Evolutionary conservation across 35 echinoderm and acorn worm species (phyloP).

Genomic region (Ptychodera flava): DNA sequence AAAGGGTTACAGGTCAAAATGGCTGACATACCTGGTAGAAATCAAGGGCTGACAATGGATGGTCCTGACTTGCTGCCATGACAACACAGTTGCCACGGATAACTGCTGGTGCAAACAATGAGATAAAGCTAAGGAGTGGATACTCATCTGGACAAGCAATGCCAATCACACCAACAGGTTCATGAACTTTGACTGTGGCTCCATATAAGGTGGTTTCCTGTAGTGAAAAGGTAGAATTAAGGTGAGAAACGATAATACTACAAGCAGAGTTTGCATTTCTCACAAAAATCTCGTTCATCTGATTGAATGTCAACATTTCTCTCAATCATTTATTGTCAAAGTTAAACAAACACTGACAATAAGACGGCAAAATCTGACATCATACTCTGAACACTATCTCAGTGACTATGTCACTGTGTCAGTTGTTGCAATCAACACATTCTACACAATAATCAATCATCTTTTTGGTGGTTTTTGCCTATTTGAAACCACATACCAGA

Average conservation of each 20-base stretch:
- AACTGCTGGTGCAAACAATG: constrained; percentile 91
- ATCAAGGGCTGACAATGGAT: constrained; percentile 61
- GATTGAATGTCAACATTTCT: too few species aligned
- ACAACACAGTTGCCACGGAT: constrained; percentile 77
- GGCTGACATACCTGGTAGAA: constrained; percentile 80
- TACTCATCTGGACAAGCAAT: constrained; percentile 76
- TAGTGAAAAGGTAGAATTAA: constrained; percentile 2
- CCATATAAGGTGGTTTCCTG: constrained; percentile 91
- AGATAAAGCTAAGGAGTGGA: constrained; percentile 81
- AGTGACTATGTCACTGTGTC: too few species aligned
- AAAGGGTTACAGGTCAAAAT: too few species aligned
- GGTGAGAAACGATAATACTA: not conserved
- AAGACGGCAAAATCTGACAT: too few species aligned
- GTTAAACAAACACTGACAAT: too few species aligned
- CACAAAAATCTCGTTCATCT: too few species aligned
- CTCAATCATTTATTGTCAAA: too few species aligned
- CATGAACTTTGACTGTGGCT: constrained; percentile 90
- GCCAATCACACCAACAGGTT: constrained; percentile 80
- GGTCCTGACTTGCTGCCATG: constrained; percentile 77
- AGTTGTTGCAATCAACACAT: too few species aligned
- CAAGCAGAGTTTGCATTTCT: not conserved
- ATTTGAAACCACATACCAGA: too few species aligned
- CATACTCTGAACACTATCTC: too few species aligned
- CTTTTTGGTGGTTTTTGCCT: too few species aligned
- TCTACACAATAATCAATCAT: too few species aligned